These are phyloP conservation scores for Notoglanidium macrostoma DNA, from an alignment of 2,797 vertebrate genomes.

Conservation along the genomic window DNA sequence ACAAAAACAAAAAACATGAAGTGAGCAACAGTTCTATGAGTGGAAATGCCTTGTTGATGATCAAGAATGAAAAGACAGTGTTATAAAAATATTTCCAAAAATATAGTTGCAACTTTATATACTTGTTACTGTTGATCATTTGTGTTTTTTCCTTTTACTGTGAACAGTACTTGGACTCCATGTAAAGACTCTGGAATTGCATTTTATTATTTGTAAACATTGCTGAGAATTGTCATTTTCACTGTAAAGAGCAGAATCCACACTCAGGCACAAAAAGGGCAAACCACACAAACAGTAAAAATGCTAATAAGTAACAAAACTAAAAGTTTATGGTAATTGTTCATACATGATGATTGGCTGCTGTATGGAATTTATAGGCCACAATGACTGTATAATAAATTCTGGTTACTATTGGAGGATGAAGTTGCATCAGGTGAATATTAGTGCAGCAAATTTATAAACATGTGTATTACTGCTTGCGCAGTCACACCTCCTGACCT, in stretches of 20 bases:
- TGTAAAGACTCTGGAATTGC: too few species aligned
- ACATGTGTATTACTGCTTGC: not conserved
- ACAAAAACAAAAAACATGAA: too few species aligned
- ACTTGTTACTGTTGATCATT: too few species aligned
- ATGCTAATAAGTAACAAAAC: not conserved
- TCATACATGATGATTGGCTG: not conserved
- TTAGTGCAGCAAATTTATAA: not conserved
- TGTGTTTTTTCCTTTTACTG: too few species aligned
- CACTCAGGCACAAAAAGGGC: not conserved
- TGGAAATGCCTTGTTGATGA: too few species aligned
- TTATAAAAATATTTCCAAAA: too few species aligned
- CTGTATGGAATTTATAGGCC: not conserved
- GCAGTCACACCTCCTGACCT: not conserved
- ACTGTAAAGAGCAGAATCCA: not conserved
- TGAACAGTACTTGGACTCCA: too few species aligned
- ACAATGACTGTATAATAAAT: not conserved
- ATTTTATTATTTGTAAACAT: too few species aligned
- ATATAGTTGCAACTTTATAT: too few species aligned
- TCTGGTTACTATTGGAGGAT: not conserved
- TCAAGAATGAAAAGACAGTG: too few species aligned
- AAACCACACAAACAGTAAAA: not conserved
- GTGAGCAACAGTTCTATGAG: too few species aligned
- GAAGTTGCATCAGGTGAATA: not conserved
- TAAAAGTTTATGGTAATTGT: not conserved
- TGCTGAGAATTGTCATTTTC: not conserved